Evolutionary conservation across 2,888 invertebrate species (phyloP).

Genomic region (Syrphus vitripennis): DNA sequence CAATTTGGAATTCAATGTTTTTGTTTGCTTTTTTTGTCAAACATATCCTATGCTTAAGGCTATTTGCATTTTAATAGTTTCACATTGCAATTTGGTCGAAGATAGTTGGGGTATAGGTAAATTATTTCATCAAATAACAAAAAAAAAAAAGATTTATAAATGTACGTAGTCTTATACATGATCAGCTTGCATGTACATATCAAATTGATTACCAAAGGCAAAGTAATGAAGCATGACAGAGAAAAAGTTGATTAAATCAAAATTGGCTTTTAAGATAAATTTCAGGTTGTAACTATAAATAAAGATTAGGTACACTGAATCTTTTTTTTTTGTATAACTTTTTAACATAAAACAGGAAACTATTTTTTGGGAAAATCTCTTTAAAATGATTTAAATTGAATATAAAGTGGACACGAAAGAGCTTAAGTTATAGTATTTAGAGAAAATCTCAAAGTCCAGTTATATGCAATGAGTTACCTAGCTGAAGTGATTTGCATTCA

Average conservation of each 20-base stretch:
- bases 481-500: too few relatives aligned
- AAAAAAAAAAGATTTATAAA: neutral
- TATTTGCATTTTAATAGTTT: constrained; percentile 7
- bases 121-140: neutral
- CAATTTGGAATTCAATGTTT: neutral
- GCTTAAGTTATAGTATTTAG: too few relatives aligned
- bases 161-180: neutral
- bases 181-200: neutral
- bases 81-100: neutral
- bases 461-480: too few relatives aligned
- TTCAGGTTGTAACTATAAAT: neutral
- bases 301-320: neutral
- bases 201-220: constrained; percentile 9
- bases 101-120: neutral
- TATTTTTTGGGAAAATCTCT: too few relatives aligned
- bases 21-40: neutral
- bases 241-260: constrained; percentile 4
- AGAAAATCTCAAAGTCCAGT: too few relatives aligned
- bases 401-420: too few relatives aligned
- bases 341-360: neutral
- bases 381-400: too few relatives aligned
- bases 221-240: constrained; percentile 9
- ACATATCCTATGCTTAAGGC: constrained; percentile 1
- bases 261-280: neutral
- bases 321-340: neutral